Percentiles rank a stretch among this genome's conserved stretches.
These are phyloP conservation scores for Drosophila heteroneura DNA, from an alignment of 2,888 invertebrate species.

Conservation along the genomic window DNA sequence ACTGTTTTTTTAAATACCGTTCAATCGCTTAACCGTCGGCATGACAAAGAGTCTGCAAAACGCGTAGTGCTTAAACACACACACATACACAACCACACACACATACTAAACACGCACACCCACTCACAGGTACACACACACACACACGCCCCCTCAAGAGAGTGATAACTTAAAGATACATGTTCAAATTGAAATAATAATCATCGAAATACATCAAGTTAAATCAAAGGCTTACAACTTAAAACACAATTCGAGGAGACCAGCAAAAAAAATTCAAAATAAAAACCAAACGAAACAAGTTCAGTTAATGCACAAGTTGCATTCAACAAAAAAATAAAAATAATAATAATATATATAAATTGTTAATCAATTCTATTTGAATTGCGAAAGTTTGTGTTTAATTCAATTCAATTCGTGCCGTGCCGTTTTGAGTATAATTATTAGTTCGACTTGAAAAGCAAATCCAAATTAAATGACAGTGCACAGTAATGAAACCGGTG, in stretches of 20 bases:
- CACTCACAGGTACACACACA: not conserved
- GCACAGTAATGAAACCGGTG: constrained; percentile 85
- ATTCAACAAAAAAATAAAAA: not conserved
- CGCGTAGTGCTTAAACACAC: constrained; percentile 25
- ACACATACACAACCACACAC: constrained; percentile 1
- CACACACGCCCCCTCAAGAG: not conserved
- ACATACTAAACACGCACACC: constrained; percentile 4
- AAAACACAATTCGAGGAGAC: not conserved
- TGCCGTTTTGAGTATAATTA: constrained; percentile 56
- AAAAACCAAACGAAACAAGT: constrained; percentile 26
- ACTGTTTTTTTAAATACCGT: constrained; percentile 25
- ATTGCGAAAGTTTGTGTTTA: constrained; percentile 16
- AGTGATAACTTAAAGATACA: constrained; percentile 11
- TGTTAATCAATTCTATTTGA: constrained; percentile 34
- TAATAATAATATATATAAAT: not conserved
- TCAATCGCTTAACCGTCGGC: constrained; percentile 62
- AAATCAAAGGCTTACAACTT: constrained; percentile 1
- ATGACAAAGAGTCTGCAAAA: constrained; percentile 37
- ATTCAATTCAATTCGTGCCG: constrained; percentile 36
- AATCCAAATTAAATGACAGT: constrained; percentile 84
- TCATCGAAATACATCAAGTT: constrained; percentile 14
- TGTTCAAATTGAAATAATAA: constrained; percentile 23
- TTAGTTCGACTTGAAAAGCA: constrained; percentile 67
- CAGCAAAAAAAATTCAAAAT: constrained; percentile 1
- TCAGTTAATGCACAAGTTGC: constrained; percentile 36